Percentiles rank a stretch among this genome's conserved stretches.
Evolutionary conservation across 2,113 vertebrate genomes (phyloP).

Genomic region (Amphilophus citrinellus): DNA sequence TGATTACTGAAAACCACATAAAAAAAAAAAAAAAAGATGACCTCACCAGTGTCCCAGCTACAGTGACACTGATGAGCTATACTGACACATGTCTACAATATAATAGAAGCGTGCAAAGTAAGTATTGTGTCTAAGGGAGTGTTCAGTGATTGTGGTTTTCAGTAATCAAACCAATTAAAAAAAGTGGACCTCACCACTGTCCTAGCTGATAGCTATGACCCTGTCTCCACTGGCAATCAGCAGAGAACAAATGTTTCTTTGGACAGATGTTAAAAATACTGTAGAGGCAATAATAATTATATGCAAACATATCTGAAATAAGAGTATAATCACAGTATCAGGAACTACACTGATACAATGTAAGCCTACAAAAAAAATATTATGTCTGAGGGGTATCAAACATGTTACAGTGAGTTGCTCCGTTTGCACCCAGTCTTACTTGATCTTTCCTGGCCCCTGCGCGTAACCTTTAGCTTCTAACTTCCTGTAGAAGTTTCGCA

Average conservation of each 20-base stretch:
- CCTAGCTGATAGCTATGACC: not conserved
- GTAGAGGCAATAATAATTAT: not conserved
- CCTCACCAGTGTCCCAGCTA: not conserved
- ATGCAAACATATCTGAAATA: not conserved
- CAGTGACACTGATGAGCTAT: too few relatives aligned
- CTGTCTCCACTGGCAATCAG: rapidly evolving
- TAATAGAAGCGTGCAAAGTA: too few relatives aligned
- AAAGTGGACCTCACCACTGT: not conserved
- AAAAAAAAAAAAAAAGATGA: not conserved
- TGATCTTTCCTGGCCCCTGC: slow-evolving; percentile 98
- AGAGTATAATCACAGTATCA: not conserved
- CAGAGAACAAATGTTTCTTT: not conserved
- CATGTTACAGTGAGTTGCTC: not conserved
- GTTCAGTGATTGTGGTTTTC: too few relatives aligned
- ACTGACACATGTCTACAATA: too few relatives aligned
- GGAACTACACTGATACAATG: not conserved
- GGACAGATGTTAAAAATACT: not conserved
- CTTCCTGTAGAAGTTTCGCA: slow-evolving; percentile 98
- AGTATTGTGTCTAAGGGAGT: too few relatives aligned
- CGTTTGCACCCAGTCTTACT: slow-evolving; percentile 82
- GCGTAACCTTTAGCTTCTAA: slow-evolving; percentile 98
- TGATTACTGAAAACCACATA: rapidly evolving
- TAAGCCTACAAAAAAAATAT: too few relatives aligned
- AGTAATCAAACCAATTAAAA: too few relatives aligned
- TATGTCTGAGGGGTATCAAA: not conserved